These are phyloP conservation scores for Platyura marginata DNA, from an alignment of 1,140 invertebrate species.

Conservation along the genomic window DNA sequence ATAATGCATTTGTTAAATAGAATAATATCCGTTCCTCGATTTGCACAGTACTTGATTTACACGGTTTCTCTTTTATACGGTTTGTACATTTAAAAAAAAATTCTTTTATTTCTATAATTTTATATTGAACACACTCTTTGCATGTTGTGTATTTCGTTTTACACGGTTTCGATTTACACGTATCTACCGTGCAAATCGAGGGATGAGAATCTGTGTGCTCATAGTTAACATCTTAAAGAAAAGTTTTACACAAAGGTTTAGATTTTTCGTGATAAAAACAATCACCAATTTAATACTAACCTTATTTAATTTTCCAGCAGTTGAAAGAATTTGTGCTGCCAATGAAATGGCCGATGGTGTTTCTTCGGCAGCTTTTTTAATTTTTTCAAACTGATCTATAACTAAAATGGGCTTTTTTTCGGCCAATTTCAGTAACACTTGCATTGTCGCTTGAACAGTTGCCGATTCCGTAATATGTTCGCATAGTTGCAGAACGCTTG, in stretches of 20 bases:
- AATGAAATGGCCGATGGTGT: conserved; percentile 45
- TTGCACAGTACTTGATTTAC: no score
- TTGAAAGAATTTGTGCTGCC: conserved; percentile 42
- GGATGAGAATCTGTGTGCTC: no score
- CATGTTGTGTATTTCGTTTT: no score
- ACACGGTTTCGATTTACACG: no score
- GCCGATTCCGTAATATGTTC: conserved; percentile 15
- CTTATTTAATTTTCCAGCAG: conserved; percentile 41
- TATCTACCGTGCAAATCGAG: no score
- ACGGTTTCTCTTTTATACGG: no score
- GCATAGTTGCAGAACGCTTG: conserved; percentile 18
- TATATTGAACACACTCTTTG: no score
- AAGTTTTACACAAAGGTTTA: no score
- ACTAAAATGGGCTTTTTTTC: conserved; percentile 43
- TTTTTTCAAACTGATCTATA: conserved; percentile 41
- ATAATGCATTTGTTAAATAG: background rate
- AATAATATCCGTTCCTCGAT: conserved; percentile 6
- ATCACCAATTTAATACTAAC: conserved; percentile 10
- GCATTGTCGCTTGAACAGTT: conserved; percentile 43
- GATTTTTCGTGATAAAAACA: no score
- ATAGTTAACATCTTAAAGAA: no score
- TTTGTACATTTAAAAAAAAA: no score
- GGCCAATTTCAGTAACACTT: conserved; percentile 61
- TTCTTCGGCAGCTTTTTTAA: conserved; percentile 44
- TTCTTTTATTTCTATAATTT: no score